Evolutionary conservation across 1,140 invertebrate species (phyloP).

Genomic region (Carposina sasakii): DNA sequence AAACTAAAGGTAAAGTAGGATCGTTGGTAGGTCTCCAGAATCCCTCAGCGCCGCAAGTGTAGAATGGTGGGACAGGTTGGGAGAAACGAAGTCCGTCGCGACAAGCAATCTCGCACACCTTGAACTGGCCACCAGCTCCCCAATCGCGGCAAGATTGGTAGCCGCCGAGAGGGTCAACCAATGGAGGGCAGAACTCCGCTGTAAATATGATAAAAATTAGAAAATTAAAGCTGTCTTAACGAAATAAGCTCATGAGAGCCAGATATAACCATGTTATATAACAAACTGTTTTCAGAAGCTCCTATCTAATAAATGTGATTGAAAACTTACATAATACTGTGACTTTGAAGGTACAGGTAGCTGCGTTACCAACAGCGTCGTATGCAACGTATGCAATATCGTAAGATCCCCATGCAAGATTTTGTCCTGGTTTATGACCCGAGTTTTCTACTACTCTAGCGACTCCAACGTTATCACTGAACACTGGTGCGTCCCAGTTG

Average conservation of each 20-base stretch:
- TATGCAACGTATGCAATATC: constrained; percentile 95
- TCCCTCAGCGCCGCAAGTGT: constrained; percentile 96
- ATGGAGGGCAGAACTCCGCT: constrained; percentile 92
- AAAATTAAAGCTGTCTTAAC: no score
- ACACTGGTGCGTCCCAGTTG: constrained; percentile 94
- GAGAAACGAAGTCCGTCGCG: constrained; percentile 91
- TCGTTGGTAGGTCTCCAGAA: constrained; percentile 93
- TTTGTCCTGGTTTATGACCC: constrained; percentile 91
- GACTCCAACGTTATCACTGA: constrained; percentile 90
- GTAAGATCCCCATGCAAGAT: constrained; percentile 93
- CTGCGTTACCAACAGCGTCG: constrained; percentile 92
- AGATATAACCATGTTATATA: no score
- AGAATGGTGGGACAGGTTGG: constrained; percentile 93
- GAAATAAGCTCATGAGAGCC: no score
- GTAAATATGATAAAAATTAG: constrained; percentile 25
- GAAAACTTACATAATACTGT: constrained; percentile 86
- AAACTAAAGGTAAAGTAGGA: constrained; percentile 85
- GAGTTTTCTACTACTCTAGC: constrained; percentile 87
- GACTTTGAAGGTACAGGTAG: constrained; percentile 94
- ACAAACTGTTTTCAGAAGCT: no score
- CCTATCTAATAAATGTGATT: no score
- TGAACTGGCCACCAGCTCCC: constrained; percentile 96
- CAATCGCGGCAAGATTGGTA: constrained; percentile 94
- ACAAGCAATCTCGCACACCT: constrained; percentile 92
- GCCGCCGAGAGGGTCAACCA: constrained; percentile 91